Evolutionary conservation across 2,113 vertebrate species (phyloP), one percentile per base, ranked within the genome.

Genomic region (Passerina amoena): DNA sequence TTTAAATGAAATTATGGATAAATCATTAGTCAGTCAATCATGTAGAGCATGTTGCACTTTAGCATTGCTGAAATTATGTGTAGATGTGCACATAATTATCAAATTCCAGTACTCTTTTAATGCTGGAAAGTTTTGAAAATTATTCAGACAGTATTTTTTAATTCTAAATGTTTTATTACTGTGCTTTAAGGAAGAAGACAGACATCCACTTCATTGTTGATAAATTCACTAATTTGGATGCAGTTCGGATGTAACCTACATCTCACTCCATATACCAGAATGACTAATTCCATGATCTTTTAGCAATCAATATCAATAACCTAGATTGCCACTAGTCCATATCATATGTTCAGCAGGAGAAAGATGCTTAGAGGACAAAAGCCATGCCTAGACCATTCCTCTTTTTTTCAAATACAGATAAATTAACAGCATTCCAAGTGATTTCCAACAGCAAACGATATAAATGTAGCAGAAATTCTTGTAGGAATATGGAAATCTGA

Each of bases 1-100:
- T 42, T 92, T 85, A 94, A 95, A 91, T 71, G 40, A 84, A 92
- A 60, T 64, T 25, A 82, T 79, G n/a, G 91, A 82, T 76, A 76
- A 87, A 85, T 53, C 65, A 79, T 69, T 72, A 82, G 12, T 91
- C 60, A 63, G 48, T 88, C 82, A n/a, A 88, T 88, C 60, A 86
- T 1, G 6, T 11, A 88, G 78, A 94, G 16, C 28, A 82, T 28
- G 22, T 27, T 81, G 54, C 72, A 81, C 40, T 88, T 88, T 27
- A 69, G 33, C 72, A 11, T 42, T 6, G 4, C 54, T 82, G 72
- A 90, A 82, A 82, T 85, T 53, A 65, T 6, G 17, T 57, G 63
- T 45, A 80, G 25, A 76, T 57, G 25, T 86, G 82, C 40, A 65
- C 8, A 60, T 77, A 37, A 72, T 86, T 86, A 45, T 72, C 50